Percentiles rank a stretch among this genome's conserved stretches.
These are phyloP conservation scores for Eonycteris spelaea DNA, from an alignment of 2,113 vertebrate species.

Conservation along the genomic window DNA sequence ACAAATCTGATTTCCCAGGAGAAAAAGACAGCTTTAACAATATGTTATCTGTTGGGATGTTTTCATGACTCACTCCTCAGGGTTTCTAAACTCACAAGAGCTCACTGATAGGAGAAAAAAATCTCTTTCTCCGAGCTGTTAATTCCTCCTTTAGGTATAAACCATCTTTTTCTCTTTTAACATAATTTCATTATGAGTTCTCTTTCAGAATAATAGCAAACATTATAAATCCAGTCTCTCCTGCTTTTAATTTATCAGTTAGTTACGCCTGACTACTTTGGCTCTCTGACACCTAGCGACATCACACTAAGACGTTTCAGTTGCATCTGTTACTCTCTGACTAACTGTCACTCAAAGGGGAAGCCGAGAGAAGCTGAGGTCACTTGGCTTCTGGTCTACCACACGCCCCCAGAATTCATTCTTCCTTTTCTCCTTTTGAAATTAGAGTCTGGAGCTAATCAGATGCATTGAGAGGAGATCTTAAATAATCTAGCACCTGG, in stretches of 20 bases:
- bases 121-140: not conserved
- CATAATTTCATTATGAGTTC: not conserved
- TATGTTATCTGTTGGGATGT: conserved; percentile 11
- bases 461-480: not conserved
- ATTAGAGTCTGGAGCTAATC: not conserved
- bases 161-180: conserved; percentile 1
- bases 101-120: conserved; percentile 11
- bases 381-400: not conserved
- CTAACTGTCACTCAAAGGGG: not conserved
- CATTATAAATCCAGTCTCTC: not conserved
- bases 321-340: not conserved
- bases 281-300: not conserved
- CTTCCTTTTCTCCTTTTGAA: not conserved
- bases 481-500: not conserved
- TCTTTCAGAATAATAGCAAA: not conserved
- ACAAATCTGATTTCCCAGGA: not conserved
- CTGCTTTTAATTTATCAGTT: not conserved
- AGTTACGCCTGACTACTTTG: not conserved
- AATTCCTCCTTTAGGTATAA: not conserved
- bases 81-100: not conserved
- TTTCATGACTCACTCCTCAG: not conserved
- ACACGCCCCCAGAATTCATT: not conserved
- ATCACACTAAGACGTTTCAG: not conserved
- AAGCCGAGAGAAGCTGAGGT: not conserved
- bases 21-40: conserved; percentile 44